Conservation (phyloP, 2,888 invertebrate species). For the Chrysina gloriosa region DNA sequence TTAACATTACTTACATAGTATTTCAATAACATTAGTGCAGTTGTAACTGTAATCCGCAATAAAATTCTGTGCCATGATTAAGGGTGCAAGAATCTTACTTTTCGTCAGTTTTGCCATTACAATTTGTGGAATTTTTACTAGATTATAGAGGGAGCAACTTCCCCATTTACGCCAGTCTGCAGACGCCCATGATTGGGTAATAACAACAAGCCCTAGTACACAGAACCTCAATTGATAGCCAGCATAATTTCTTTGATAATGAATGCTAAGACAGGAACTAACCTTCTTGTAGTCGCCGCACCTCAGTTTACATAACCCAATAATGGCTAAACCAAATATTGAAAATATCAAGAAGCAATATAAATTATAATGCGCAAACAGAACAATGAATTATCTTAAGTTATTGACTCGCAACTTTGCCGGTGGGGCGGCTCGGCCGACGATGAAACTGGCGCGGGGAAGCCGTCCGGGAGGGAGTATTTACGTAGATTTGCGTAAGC, state of each 20-base stretch:
- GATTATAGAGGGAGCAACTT: too few relatives aligned
- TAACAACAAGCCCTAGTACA: too few relatives aligned
- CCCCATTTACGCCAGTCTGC: too few relatives aligned
- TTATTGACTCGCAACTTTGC: conserved; percentile 54
- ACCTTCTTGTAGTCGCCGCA: neutral
- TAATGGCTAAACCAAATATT: conserved; percentile 21
- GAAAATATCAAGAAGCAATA: conserved; percentile 40
- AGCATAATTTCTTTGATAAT: neutral
- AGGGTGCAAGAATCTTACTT: too few relatives aligned
- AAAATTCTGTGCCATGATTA: too few relatives aligned
- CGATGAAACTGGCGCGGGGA: conserved; percentile 41
- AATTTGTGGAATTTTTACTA: too few relatives aligned
- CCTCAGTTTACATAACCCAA: neutral
- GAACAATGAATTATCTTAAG: conserved; percentile 55
- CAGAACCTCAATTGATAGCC: too few relatives aligned
- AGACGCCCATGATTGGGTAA: too few relatives aligned
- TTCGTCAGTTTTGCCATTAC: too few relatives aligned
- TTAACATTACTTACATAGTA: too few relatives aligned
- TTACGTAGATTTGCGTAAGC: conserved; percentile 59
- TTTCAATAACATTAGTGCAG: too few relatives aligned
- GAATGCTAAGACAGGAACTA: neutral
- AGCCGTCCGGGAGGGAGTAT: conserved; percentile 49
- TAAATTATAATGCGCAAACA: conserved; percentile 43
- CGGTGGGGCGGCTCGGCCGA: conserved; percentile 42
- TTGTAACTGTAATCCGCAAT: too few relatives aligned